These are phyloP conservation scores for Leptoclinus maculatus DNA, from an alignment of 2,797 vertebrate genomes.

Conservation along the genomic window DNA sequence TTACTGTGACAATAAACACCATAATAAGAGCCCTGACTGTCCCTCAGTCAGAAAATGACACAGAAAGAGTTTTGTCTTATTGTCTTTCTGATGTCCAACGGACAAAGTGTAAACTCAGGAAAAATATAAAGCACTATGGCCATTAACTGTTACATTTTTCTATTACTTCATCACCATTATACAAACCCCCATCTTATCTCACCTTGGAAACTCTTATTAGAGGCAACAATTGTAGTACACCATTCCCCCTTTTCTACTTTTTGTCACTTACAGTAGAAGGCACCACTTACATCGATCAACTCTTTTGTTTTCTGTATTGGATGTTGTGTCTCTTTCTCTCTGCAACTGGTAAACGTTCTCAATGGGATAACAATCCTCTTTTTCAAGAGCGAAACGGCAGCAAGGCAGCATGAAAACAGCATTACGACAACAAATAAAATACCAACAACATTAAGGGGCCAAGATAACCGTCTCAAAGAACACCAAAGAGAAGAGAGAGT, in stretches of 20 bases:
- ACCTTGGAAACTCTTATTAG: background rate
- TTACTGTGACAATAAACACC: constrained; percentile 14
- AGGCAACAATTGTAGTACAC: background rate
- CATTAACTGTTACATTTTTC: background rate
- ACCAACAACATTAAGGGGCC: background rate
- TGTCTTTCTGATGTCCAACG: constrained; percentile 4
- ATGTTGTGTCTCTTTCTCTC: background rate
- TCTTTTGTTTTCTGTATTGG: background rate
- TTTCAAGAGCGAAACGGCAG: constrained; percentile 1
- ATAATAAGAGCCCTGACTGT: background rate
- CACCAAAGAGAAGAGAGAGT: background rate
- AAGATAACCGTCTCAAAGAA: background rate
- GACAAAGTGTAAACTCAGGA: background rate
- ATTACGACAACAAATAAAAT: constrained; percentile 9
- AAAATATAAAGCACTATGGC: background rate
- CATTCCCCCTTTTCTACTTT: background rate
- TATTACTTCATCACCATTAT: background rate
- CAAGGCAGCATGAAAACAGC: background rate
- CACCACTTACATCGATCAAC: background rate
- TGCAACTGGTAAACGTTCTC: background rate
- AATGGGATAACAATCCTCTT: background rate
- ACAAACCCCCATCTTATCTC: background rate
- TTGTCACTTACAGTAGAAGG: background rate
- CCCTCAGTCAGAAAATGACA: background rate
- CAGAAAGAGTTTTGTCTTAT: background rate